Percentiles rank a stretch among this genome's conserved stretches.
Conservation (phyloP, 2,888 invertebrate genomes). For the Corythucha ciliata region DNA sequence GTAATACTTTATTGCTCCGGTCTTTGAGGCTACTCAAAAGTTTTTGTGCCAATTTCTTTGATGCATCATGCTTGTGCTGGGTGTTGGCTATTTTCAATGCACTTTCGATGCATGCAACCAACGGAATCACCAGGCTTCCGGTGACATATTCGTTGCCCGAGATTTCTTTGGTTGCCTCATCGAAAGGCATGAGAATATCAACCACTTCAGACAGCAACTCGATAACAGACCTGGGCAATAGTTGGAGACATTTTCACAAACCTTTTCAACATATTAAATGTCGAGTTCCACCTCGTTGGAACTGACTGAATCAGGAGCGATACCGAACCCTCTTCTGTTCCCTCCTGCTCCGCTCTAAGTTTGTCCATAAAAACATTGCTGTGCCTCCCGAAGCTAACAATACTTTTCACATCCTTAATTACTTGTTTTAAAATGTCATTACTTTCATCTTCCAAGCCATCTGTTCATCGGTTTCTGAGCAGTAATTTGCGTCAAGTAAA, state of each 20-base stretch:
- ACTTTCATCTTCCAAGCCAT: too few relatives aligned
- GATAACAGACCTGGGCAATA: too few relatives aligned
- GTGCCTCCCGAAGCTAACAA: background rate
- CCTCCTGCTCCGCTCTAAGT: background rate
- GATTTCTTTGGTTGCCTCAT: constrained; percentile 5
- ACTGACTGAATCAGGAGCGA: constrained; percentile 20
- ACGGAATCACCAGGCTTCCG: constrained; percentile 4
- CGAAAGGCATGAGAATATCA: background rate
- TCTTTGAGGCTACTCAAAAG: background rate
- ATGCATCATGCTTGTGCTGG: too few relatives aligned
- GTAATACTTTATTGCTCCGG: background rate
- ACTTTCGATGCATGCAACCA: too few relatives aligned
- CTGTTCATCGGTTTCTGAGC: too few relatives aligned
- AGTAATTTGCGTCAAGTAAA: too few relatives aligned
- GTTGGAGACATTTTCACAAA: constrained; percentile 24
- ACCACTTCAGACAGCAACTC: background rate
- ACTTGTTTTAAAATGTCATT: background rate
- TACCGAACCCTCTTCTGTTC: constrained; percentile 4
- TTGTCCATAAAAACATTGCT: background rate
- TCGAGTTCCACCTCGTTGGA: constrained; percentile 32
- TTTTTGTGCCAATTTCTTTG: background rate
- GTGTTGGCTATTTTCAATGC: too few relatives aligned
- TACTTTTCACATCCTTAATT: background rate
- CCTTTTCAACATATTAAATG: constrained; percentile 31
- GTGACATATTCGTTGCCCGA: constrained; percentile 2